Conservation (phyloP, 2,888 invertebrate genomes). For the Leuctra nigra region DNA sequence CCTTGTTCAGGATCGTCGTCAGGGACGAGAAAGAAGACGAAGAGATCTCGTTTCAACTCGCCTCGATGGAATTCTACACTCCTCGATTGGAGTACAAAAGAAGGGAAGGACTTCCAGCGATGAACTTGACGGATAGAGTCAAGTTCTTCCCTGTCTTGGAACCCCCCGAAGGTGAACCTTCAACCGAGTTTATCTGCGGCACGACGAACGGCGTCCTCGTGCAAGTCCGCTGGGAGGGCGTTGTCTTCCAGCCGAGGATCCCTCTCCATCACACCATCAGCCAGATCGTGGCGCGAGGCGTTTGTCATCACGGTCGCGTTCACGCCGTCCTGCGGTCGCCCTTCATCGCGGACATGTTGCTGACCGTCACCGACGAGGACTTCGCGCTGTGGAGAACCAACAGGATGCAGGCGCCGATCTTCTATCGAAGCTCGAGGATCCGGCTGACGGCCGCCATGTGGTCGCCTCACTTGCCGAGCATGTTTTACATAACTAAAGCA, state of each 20-base stretch:
- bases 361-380: conserved; percentile 67
- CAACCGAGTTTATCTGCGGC: conserved; percentile 37
- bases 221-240: conserved; percentile 30
- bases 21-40: conserved; percentile 41
- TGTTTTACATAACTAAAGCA: conserved; percentile 60
- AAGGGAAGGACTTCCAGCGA: background rate
- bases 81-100: conserved; percentile 26
- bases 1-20: conserved; percentile 36
- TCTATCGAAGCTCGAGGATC: conserved; percentile 32
- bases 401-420: conserved; percentile 35
- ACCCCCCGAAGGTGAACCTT: conserved; percentile 38
- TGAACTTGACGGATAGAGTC: background rate
- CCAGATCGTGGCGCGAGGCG: conserved; percentile 38
- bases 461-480: conserved; percentile 68
- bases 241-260: too few relatives aligned
- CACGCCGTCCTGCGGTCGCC: conserved; percentile 54
- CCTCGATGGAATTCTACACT: conserved; percentile 42
- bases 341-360: conserved; percentile 51
- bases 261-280: too few relatives aligned
- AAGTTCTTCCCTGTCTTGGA: background rate
- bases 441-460: conserved; percentile 60
- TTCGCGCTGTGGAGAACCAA: conserved; percentile 70
- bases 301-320: conserved; percentile 68
- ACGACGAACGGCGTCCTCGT: conserved; percentile 36
- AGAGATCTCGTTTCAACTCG: conserved; percentile 35